Conservation (phyloP, 2,888 invertebrate genomes). For the Chrysotoxum bicinctum region DNA sequence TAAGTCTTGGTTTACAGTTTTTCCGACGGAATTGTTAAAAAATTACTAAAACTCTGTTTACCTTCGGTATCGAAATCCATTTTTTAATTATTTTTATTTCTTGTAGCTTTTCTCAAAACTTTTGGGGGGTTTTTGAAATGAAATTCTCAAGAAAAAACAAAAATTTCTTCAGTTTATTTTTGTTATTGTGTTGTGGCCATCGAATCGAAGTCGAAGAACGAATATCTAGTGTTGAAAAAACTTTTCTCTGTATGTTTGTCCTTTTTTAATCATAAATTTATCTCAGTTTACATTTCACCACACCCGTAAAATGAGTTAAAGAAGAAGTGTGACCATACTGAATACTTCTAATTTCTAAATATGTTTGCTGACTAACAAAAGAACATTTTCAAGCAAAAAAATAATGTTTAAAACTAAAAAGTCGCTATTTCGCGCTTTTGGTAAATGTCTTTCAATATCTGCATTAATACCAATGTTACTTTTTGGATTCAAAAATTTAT, state of each 20-base stretch:
- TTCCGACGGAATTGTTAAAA: neutral
- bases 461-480: too few species aligned
- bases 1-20: neutral
- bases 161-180: neutral
- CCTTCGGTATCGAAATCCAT: slow-evolving; percentile 9
- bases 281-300: neutral
- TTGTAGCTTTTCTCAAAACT: neutral
- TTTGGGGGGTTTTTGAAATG: neutral
- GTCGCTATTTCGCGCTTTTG: too few species aligned
- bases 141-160: neutral
- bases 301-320: neutral
- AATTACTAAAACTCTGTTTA: neutral
- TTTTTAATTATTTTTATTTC: neutral
- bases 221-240: neutral
- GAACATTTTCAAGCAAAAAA: too few species aligned
- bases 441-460: too few species aligned
- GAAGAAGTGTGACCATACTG: neutral
- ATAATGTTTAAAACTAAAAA: too few species aligned
- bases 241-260: neutral
- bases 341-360: too few species aligned
- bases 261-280: neutral
- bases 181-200: neutral
- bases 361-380: too few species aligned
- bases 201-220: neutral
- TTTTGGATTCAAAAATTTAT: too few species aligned